Evolutionary conservation across 2,888 invertebrate species (phyloP), one percentile per base, ranked within the genome.

Genomic region (Caenorhabditis uteleia): DNA sequence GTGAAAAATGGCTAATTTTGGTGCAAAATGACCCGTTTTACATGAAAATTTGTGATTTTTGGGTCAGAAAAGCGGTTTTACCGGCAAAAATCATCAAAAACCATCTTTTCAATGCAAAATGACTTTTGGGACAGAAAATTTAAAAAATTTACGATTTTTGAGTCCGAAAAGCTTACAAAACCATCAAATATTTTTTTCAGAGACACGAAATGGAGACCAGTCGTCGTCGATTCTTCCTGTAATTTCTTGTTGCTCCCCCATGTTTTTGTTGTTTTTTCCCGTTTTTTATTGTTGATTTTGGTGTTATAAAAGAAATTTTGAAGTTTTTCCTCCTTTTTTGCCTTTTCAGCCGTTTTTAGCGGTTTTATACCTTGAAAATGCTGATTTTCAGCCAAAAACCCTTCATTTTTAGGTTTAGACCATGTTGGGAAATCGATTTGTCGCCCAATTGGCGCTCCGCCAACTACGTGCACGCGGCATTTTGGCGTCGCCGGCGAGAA

Each of bases 151-250:
- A n/a, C n/a, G n/a, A n/a, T n/a, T n/a, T n/a, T n/a, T n/a, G n/a
- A n/a, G n/a, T n/a, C n/a, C n/a, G n/a, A n/a, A n/a, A n/a, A n/a
- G n/a, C n/a, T n/a, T n/a, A n/a, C n/a, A n/a, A n/a, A n/a, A n/a
- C n/a, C n/a, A n/a, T n/a, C n/a, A n/a, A n/a, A n/a, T n/a, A 2
- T 29, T 20, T 36, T 16, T 92, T 92, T 67, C 89, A 92, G 84
- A 87, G 97, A 21, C 95, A 95, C 85, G 90, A 91, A 78, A 89
- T 97, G 90, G 95, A 97, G 85, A 91, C 91, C 0, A 92, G 91
- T 68, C 88, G 95, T 82, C 88, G 93, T 83, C 89, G 91, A 82
- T 97, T 98, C 87, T 92, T 92, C 87, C 88, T 95, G 82, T 95
- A 82, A 70, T 33, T 43, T 39, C 44, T 31, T n/a, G 4, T 20